These are phyloP conservation scores for Agonopterix arenella DNA, from an alignment of 2,888 invertebrate genomes.

Conservation along the genomic window DNA sequence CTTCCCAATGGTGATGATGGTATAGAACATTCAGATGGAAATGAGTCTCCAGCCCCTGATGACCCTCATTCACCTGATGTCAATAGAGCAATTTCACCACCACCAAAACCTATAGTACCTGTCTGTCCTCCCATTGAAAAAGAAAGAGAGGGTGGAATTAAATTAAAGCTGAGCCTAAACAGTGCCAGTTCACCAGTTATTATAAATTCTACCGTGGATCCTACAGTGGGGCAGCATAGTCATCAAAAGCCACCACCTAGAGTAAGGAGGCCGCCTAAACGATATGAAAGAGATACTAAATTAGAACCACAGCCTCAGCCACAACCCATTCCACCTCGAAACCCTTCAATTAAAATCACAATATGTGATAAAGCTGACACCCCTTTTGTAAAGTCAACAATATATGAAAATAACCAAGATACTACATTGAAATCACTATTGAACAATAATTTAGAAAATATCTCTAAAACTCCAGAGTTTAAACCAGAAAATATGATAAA, in stretches of 20 bases:
- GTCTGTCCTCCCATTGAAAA: constrained; percentile 30
- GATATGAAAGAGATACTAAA: constrained; percentile 51
- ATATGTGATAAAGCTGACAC: constrained; percentile 71
- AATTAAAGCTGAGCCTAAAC: constrained; percentile 65
- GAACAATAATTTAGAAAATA: constrained; percentile 55
- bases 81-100: constrained; percentile 16
- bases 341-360: constrained; percentile 67
- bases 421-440: constrained; percentile 48
- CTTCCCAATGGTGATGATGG: constrained; percentile 57
- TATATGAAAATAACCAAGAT: constrained; percentile 59
- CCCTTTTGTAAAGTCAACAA: constrained; percentile 66
- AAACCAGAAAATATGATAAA: constrained; percentile 57
- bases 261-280: constrained; percentile 57
- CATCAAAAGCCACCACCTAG: constrained; percentile 56
- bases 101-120: constrained; percentile 30
- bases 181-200: constrained; percentile 70
- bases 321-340: constrained; percentile 23
- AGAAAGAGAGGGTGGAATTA: constrained; percentile 65
- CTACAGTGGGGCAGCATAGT: constrained; percentile 49
- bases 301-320: constrained; percentile 16
- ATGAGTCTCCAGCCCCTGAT: constrained; percentile 44
- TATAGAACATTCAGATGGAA: constrained; percentile 49
- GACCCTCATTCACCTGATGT: constrained; percentile 27
- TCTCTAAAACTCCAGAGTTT: constrained; percentile 36
- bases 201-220: constrained; percentile 71